These are phyloP conservation scores for Stigmatopora nigra DNA, from an alignment of 2,113 vertebrate genomes.

Conservation along the genomic window DNA sequence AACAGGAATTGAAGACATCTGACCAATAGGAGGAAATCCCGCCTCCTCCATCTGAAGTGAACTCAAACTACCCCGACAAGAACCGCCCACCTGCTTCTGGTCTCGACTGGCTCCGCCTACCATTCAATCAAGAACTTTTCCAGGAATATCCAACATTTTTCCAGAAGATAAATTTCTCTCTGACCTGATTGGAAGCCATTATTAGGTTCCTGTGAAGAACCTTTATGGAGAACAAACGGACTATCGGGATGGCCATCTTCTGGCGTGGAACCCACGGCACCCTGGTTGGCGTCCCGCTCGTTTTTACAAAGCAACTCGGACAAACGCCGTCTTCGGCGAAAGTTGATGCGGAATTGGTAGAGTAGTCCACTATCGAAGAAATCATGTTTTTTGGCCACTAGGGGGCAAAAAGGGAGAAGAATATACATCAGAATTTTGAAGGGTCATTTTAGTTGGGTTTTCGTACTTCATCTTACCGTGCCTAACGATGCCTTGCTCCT, in stretches of 20 bases:
- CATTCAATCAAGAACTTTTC: not conserved
- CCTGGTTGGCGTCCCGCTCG: conserved; percentile 32
- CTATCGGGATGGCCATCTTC: conserved; percentile 63
- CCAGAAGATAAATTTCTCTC: not conserved
- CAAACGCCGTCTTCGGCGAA: conserved; percentile 68
- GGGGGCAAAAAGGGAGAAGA: not conserved
- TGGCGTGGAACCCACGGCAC: conserved; percentile 9
- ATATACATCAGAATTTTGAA: not conserved
- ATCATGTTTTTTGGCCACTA: conserved; percentile 73
- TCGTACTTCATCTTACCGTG: conserved; percentile 66
- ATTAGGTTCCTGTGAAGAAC: conserved; percentile 48
- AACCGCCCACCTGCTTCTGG: conserved; percentile 57
- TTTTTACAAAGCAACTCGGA: conserved; percentile 73
- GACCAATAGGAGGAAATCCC: conserved; percentile 50
- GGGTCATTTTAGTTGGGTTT: not conserved
- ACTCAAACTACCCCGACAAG: conserved; percentile 66
- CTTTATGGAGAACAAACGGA: conserved; percentile 74
- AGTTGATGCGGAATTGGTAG: conserved; percentile 81
- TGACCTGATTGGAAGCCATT: conserved; percentile 75
- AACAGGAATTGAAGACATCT: conserved; percentile 44
- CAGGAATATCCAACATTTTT: not conserved
- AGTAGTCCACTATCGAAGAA: conserved; percentile 79
- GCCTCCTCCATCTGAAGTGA: conserved; percentile 57
- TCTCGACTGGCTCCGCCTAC: conserved; percentile 68
- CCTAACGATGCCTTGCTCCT: conserved; percentile 81